Percentiles rank a stretch among this genome's conserved stretches.
phyloP scores from a whole-genome alignment of 2,113 vertebrate genomes.

The Calyptommatus sinebrachiatus region DNA sequence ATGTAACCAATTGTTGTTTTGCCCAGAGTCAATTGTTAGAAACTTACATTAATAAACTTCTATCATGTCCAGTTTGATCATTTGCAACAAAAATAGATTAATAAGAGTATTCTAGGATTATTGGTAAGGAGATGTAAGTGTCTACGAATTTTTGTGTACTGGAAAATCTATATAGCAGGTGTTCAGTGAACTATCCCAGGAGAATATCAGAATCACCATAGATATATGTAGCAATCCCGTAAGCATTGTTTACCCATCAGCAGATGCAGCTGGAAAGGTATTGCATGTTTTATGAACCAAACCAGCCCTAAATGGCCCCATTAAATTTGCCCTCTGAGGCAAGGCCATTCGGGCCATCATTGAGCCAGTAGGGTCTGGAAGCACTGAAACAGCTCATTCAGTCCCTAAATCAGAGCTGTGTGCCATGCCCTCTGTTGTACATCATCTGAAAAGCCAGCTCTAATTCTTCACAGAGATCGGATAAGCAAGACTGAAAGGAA shows the following conservation, averaged over 20 bases:
- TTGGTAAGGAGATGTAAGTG: not conserved
- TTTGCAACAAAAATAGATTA: not conserved
- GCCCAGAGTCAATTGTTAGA: not conserved
- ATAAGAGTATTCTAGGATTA: not conserved
- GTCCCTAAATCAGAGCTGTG: not conserved
- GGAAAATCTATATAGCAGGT: too few species aligned
- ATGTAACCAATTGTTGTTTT: not conserved
- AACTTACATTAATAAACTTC: not conserved
- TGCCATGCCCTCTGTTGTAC: not conserved
- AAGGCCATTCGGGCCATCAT: not conserved
- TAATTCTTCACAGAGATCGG: slow-evolving; percentile 24
- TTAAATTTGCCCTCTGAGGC: not conserved
- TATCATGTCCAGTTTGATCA: not conserved
- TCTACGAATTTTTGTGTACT: too few species aligned
- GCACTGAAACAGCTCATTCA: not conserved
- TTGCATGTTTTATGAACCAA: not conserved
- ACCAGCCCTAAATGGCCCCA: not conserved
- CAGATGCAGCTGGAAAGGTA: not conserved
- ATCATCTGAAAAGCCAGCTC: slow-evolving; percentile 17
- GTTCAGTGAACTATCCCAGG: too few species aligned
- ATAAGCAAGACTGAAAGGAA: slow-evolving; percentile 41
- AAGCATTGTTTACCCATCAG: not conserved
- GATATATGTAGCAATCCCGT: too few species aligned
- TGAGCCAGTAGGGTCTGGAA: not conserved
- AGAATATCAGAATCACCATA: too few species aligned